Conservation (phyloP, 2,888 invertebrate genomes). For the Prostheceraeus crozeri region DNA sequence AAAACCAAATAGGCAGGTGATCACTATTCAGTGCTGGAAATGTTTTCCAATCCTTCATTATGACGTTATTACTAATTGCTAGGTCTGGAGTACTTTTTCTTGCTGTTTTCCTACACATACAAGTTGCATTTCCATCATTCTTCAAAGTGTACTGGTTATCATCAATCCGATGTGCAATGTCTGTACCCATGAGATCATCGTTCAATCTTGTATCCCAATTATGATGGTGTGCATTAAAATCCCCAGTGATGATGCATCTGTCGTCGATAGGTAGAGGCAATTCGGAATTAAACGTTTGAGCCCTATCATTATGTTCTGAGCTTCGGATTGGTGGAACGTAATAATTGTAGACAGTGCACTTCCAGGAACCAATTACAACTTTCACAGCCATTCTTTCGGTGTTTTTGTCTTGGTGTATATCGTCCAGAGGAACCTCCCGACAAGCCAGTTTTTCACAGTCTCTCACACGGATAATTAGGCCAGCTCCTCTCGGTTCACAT, state of each 20-base stretch:
- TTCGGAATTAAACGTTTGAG: conserved; percentile 7
- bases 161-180: background rate
- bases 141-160: background rate
- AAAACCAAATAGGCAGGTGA: background rate
- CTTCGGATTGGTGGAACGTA: conserved; percentile 12
- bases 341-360: background rate
- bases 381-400: conserved; percentile 6
- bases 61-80: background rate
- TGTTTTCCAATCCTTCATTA: background rate
- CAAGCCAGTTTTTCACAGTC: conserved; percentile 1
- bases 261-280: background rate
- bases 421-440: background rate
- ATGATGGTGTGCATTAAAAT: conserved; percentile 11
- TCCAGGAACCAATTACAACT: background rate
- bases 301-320: conserved; percentile 8
- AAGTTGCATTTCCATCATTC: no score
- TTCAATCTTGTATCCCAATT: background rate
- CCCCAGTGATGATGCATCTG: background rate
- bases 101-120: no score
- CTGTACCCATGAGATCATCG: background rate
- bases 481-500: background rate
- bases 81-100: conserved; percentile 1
- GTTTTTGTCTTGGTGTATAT: background rate
- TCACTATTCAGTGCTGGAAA: background rate
- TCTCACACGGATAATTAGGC: background rate